phyloP scores from a whole-genome alignment of 2,888 invertebrate species.

The Oeneis ivallda region DNA sequence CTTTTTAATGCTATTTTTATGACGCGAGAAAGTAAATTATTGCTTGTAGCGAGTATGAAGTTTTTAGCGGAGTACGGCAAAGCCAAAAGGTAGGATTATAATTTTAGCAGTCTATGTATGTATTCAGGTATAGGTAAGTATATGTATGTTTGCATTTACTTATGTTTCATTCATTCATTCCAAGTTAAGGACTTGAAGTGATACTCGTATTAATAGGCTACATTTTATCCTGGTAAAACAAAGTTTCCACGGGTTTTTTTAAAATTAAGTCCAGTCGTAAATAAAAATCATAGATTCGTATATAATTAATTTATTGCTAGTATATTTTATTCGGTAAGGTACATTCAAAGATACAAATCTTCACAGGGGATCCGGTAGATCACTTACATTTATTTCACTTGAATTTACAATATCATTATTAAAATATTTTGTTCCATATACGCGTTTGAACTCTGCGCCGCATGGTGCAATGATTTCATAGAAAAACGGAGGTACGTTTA shows the following conservation, averaged over 20 bases:
- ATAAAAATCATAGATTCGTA: not conserved
- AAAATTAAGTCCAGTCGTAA: too few relatives aligned
- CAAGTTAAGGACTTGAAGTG: too few relatives aligned
- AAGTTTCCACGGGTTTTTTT: too few relatives aligned
- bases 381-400: conserved; percentile 11
- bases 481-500: conserved; percentile 59
- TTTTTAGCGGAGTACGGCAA: not conserved
- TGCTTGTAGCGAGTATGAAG: conserved; percentile 25
- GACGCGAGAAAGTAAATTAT: conserved; percentile 38
- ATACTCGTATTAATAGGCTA: too few relatives aligned
- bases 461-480: conserved; percentile 67
- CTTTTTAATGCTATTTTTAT: conserved; percentile 44
- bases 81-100: too few relatives aligned
- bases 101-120: too few relatives aligned
- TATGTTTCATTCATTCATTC: too few relatives aligned
- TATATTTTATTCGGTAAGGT: not conserved
- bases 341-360: not conserved
- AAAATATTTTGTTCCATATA: conserved; percentile 53
- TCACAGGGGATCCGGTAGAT: not conserved
- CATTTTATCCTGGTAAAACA: too few relatives aligned
- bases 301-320: not conserved
- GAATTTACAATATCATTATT: conserved; percentile 36
- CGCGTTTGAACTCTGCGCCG: conserved; percentile 51
- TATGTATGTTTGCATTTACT: too few relatives aligned
- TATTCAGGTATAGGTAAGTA: too few relatives aligned